A percentile compares a stretch with the other conserved stretches of the same genome.
These are phyloP conservation scores for Dendrolimus kikuchii DNA, from an alignment of 1,140 invertebrate genomes.

Conservation along the genomic window DNA sequence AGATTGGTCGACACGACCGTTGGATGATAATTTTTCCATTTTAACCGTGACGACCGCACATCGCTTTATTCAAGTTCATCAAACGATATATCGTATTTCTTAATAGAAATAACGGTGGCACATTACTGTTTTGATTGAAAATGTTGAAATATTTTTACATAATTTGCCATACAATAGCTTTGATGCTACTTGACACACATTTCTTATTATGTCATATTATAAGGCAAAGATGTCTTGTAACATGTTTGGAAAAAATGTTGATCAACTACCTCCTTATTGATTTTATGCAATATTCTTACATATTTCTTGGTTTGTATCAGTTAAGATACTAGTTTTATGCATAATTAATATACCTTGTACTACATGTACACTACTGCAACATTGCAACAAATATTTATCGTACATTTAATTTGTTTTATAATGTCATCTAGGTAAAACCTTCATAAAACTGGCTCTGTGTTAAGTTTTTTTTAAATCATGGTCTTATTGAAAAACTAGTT, in stretches of 20 bases:
- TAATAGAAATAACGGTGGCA: no score
- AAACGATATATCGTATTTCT: conserved; percentile 5
- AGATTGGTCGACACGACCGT: conserved; percentile 13
- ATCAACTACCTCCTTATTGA: conserved; percentile 14
- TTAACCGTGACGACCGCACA: conserved; percentile 12
- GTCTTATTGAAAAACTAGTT: no score
- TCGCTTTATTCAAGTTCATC: conserved; percentile 8
- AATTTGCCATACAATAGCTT: conserved; percentile 27
- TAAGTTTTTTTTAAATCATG: no score
- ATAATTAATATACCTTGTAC: neutral
- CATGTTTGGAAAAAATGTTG: conserved; percentile 22
- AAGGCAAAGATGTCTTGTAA: conserved; percentile 20
- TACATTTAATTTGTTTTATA: no score
- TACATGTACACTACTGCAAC: neutral
- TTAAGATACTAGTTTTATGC: neutral
- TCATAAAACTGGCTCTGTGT: no score
- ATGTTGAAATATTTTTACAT: conserved; percentile 34
- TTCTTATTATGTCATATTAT: conserved; percentile 51
- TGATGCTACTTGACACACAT: conserved; percentile 41
- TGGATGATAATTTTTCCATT: conserved; percentile 48
- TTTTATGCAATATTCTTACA: conserved; percentile 23
- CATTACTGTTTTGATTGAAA: neutral
- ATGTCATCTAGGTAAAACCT: no score
- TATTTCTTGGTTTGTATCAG: no score
- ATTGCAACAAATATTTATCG: no score